Evolutionary conservation across 2,113 vertebrate species (phyloP).

Genomic region (Phainopepla nitens): DNA sequence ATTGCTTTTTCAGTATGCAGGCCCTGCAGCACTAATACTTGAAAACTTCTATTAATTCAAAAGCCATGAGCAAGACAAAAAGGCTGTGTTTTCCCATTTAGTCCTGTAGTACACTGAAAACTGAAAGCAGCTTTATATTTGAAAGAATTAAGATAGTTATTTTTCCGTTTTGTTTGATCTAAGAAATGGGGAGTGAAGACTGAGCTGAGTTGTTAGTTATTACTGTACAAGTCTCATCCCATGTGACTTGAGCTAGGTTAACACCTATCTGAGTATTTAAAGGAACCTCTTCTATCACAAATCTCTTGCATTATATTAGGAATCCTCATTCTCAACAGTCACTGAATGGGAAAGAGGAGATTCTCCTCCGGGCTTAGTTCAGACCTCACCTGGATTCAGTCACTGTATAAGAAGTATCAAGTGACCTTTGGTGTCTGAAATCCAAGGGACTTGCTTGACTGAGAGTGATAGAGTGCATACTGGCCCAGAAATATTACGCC

Average conservation of each 20-base stretch:
- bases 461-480: not conserved
- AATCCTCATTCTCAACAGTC: not conserved
- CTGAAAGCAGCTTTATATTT: not conserved
- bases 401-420: not conserved
- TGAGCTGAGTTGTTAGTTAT: not conserved
- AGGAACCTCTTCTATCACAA: not conserved
- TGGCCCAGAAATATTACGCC: not conserved
- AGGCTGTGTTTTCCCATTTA: not conserved
- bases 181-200: not conserved
- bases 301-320: not conserved
- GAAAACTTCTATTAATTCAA: constrained; percentile 33
- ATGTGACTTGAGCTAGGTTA: not conserved
- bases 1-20: not conserved
- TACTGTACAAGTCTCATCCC: not conserved
- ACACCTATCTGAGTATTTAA: not conserved
- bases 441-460: not conserved
- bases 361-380: not conserved
- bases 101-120: not conserved
- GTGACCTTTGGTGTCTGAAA: not conserved
- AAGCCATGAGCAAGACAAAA: not conserved
- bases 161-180: not conserved
- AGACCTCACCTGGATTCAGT: not conserved
- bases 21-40: constrained; percentile 11
- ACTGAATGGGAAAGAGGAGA: not conserved
- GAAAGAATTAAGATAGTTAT: not conserved